These are phyloP conservation scores for Caenorhabditis plicata DNA, from an alignment of 2,888 invertebrate species.

Conservation along the genomic window DNA sequence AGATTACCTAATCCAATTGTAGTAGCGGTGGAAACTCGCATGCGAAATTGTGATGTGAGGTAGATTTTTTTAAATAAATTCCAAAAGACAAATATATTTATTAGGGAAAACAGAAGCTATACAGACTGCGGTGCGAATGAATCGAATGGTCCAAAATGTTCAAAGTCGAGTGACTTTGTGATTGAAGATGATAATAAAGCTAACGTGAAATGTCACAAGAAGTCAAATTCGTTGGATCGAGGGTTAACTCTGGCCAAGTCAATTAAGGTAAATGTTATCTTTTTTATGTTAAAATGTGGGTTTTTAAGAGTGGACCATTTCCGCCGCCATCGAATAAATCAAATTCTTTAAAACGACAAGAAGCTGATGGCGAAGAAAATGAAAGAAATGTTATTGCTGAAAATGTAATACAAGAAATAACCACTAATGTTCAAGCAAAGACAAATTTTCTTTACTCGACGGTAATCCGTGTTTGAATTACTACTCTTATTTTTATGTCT, in stretches of 20 bases:
- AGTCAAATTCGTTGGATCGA: constrained; percentile 60
- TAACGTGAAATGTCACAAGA: constrained; percentile 50
- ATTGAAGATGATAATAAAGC: too few species aligned
- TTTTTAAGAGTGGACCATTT: constrained; percentile 50
- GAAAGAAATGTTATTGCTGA: constrained; percentile 47
- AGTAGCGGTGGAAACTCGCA: constrained; percentile 24
- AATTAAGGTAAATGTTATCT: constrained; percentile 39
- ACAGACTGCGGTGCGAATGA: background rate
- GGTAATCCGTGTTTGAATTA: too few species aligned
- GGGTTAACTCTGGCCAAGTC: constrained; percentile 57
- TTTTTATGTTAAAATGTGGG: background rate
- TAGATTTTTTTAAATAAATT: background rate
- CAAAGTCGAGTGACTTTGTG: too few species aligned
- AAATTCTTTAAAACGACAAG: constrained; percentile 48
- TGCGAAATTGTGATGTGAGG: constrained; percentile 6
- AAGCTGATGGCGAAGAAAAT: constrained; percentile 57
- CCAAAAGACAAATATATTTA: background rate
- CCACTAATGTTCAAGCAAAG: constrained; percentile 19
- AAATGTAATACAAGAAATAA: constrained; percentile 36
- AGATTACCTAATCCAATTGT: constrained; percentile 45
- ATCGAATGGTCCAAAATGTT: constrained; percentile 3
- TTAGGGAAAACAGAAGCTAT: background rate
- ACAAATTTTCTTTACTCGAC: too few species aligned
- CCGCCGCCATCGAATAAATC: constrained; percentile 54
- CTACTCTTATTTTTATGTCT: too few species aligned